Evolutionary conservation across 1,140 invertebrate genomes (phyloP).

Genomic region (Pseudoatta argentina): DNA sequence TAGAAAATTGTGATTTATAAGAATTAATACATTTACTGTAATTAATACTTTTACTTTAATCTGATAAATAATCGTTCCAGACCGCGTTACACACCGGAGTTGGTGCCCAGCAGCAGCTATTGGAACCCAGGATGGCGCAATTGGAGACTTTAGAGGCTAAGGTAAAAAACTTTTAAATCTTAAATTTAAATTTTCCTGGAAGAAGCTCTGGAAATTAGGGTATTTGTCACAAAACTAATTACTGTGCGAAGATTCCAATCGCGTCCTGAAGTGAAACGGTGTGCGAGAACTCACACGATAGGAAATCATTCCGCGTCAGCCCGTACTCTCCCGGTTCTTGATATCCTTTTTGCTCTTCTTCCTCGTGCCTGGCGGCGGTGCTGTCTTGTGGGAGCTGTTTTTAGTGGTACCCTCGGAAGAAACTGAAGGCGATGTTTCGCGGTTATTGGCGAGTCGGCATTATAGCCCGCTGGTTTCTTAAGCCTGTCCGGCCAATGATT

Average conservation of each 20-base stretch:
- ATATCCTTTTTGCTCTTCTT: background rate
- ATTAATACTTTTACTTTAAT: background rate
- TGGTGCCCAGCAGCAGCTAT: constrained; percentile 75
- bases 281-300: constrained; percentile 10
- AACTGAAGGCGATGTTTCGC: constrained; percentile 72
- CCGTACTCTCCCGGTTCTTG: background rate
- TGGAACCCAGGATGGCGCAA: constrained; percentile 89
- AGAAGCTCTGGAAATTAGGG: background rate
- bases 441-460: constrained; percentile 74
- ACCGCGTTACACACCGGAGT: constrained; percentile 80
- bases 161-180: constrained; percentile 84
- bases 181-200: background rate
- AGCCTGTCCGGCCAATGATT: constrained; percentile 79
- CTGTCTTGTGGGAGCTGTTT: constrained; percentile 59
- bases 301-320: constrained; percentile 7
- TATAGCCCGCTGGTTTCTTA: constrained; percentile 72
- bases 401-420: constrained; percentile 57
- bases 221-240: background rate
- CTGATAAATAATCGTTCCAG: constrained; percentile 74
- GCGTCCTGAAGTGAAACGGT: background rate
- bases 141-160: constrained; percentile 93
- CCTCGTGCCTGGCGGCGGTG: background rate
- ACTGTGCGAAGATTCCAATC: background rate
- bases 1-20: too few relatives aligned
- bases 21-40: background rate